Evolutionary conservation across 2,113 vertebrate genomes (phyloP), one percentile per base, ranked within the genome.

Genomic region (Sinocyclocheilus anshuiensis): DNA sequence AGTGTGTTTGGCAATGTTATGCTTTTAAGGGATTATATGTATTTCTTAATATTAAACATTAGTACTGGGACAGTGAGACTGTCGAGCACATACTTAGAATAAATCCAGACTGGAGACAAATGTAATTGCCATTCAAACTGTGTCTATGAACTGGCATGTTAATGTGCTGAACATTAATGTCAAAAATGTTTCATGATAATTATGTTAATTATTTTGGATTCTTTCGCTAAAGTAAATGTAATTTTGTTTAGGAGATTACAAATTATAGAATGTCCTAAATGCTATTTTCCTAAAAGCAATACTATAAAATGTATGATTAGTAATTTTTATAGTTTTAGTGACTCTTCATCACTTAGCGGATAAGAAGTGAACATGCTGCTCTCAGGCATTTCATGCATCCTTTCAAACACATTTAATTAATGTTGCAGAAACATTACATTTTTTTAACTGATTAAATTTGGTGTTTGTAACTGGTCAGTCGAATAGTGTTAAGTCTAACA

Each of bases 1-100:
- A 4, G 29, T 13, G 84, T 75, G 11, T 74, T 81, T 81, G 39
- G 36, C 39, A 50, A 55, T 48, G 50, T 86, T 55, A n/a, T 55
- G 67, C 50, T 39, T 81, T 81, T 86, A 75, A 71, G 74, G 55
- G 53, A 81, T 81, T 81, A 81, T 81, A 81, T 22, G 1, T 8
- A 24, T 76, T 24, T 9, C 24, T 63, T 72, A 26, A 59, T 15
- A 61, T 59, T 13, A 59, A 42, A 59, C 50, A 61, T 61, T 24
- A 72, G 45, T 29, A 53, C 18, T 2, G 24, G 36, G n/a, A 42
- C 36, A 39, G 15, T 1, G n/a, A 39, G 55, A 29, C 63, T 67
- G 24, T 26, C 5, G 1, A 29, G 5, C 24, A 67, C n/a, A 59
- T 59, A 59, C 6, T 9, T 59, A 8, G 0, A n/a, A 61, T 61